These are phyloP conservation scores for Hirtodrosophila cameraria DNA, from an alignment of 2,888 invertebrate species.

Conservation along the genomic window DNA sequence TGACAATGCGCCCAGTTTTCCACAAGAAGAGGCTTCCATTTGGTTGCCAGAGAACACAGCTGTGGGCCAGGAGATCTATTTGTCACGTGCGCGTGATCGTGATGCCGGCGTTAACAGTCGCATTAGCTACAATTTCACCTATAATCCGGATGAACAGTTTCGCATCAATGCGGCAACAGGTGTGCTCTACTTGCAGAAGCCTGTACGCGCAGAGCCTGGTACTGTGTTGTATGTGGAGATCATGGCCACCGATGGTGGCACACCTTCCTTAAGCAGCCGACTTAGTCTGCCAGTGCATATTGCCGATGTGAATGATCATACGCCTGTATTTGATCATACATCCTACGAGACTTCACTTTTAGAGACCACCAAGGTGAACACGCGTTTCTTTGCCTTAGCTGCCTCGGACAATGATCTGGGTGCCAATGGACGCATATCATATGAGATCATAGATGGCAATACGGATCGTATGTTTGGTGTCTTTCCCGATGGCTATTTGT, in stretches of 20 bases:
- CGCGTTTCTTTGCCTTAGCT: slow-evolving; percentile 93
- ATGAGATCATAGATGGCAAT: slow-evolving; percentile 94
- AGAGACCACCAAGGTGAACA: slow-evolving; percentile 96
- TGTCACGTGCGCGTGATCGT: slow-evolving; percentile 93
- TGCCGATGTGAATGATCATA: slow-evolving; percentile 97
- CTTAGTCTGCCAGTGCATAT: slow-evolving; percentile 90
- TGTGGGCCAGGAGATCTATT: slow-evolving; percentile 95
- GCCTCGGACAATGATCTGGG: slow-evolving; percentile 96
- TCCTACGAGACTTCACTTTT: slow-evolving; percentile 96
- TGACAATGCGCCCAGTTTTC: slow-evolving; percentile 94
- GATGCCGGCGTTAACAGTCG: slow-evolving; percentile 96
- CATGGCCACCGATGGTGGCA: slow-evolving; percentile 93
- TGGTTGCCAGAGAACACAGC: slow-evolving; percentile 94
- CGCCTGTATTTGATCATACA: slow-evolving; percentile 95
- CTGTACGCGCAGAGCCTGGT: slow-evolving; percentile 90
- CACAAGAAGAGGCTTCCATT: slow-evolving; percentile 88
- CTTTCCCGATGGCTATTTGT: slow-evolving; percentile 97
- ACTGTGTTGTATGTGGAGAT: slow-evolving; percentile 90
- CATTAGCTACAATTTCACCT: slow-evolving; percentile 91
- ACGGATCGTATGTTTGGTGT: slow-evolving; percentile 94
- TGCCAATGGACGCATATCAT: slow-evolving; percentile 90
- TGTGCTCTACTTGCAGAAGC: slow-evolving; percentile 93
- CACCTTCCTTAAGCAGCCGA: slow-evolving; percentile 89
- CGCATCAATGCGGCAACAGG: slow-evolving; percentile 94
- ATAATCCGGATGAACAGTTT: slow-evolving; percentile 92